A percentile compares a stretch with the other conserved stretches of the same genome.
phyloP scores from a whole-genome alignment of 2,888 invertebrate genomes.

The Encarsia formosa region DNA sequence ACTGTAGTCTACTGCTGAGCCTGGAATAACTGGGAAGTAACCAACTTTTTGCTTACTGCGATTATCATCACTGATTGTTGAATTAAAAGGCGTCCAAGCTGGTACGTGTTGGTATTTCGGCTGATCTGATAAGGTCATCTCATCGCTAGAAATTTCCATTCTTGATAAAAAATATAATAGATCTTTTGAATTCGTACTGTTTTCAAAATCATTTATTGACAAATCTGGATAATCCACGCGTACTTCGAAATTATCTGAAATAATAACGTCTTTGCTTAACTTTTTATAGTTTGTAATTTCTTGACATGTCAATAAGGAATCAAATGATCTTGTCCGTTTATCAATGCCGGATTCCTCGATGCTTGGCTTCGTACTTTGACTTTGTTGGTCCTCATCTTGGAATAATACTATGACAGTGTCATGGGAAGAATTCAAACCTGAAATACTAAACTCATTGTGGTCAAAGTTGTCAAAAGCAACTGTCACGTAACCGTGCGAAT shows the following conservation, averaged over 20 bases:
- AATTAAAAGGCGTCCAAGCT: not conserved
- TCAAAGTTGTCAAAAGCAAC: slow-evolving; percentile 18
- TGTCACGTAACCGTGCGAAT: slow-evolving; percentile 8
- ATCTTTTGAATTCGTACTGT: not conserved
- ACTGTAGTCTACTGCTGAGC: not conserved
- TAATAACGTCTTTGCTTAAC: too few species aligned
- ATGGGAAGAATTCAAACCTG: slow-evolving; percentile 16
- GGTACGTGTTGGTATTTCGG: not conserved
- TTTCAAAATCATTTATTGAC: not conserved
- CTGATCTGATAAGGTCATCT: not conserved
- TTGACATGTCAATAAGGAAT: not conserved
- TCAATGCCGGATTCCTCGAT: not conserved
- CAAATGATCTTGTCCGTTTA: not conserved
- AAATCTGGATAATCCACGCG: too few species aligned
- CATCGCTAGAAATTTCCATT: not conserved
- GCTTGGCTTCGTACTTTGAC: not conserved
- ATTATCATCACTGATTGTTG: not conserved
- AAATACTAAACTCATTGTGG: slow-evolving; percentile 14
- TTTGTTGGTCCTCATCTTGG: not conserved
- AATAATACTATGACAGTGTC: slow-evolving; percentile 11
- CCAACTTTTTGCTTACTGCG: not conserved
- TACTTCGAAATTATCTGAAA: not conserved
- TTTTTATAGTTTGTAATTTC: not conserved
- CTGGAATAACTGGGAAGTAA: not conserved
- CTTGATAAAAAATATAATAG: not conserved